Evolutionary conservation across 1,140 invertebrate genomes (phyloP).

Genomic region (Telenomus remus): DNA sequence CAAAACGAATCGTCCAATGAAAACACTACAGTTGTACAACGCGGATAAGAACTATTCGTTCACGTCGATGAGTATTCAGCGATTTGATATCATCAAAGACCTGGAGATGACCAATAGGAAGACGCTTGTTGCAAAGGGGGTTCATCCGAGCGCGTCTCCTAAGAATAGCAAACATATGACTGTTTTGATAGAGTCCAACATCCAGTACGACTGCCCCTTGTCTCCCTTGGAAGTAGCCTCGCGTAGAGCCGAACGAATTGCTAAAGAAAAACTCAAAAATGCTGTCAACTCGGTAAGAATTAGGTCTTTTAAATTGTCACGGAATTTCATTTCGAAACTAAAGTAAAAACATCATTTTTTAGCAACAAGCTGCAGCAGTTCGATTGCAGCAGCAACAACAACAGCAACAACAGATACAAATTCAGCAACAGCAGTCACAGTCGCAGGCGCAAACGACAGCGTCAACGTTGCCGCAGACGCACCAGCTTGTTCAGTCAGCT

Average conservation of each 20-base stretch:
- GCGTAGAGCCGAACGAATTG: conserved; percentile 88
- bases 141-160: conserved; percentile 80
- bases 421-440: conserved; percentile 54
- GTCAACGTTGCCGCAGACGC: conserved; percentile 58
- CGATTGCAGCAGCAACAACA: conserved; percentile 63
- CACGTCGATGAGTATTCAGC: conserved; percentile 80
- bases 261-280: conserved; percentile 84
- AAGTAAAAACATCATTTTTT: no score
- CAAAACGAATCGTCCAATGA: conserved; percentile 84
- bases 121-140: conserved; percentile 82
- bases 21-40: conserved; percentile 87
- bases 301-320: conserved; percentile 45
- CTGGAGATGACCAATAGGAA: conserved; percentile 79
- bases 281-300: conserved; percentile 62
- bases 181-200: conserved; percentile 87
- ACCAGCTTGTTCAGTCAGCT: conserved; percentile 61
- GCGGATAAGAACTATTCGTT: conserved; percentile 90
- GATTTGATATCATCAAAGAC: conserved; percentile 87
- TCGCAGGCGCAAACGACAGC: conserved; percentile 55
- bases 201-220: conserved; percentile 88
- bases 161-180: conserved; percentile 91
- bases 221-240: conserved; percentile 89
- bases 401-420: conserved; percentile 60
- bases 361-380: conserved; percentile 28
- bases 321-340: no score